Base-by-base conservation (phyloP, 2,888 invertebrate genomes). In the Dolomedes plantarius region DNA sequence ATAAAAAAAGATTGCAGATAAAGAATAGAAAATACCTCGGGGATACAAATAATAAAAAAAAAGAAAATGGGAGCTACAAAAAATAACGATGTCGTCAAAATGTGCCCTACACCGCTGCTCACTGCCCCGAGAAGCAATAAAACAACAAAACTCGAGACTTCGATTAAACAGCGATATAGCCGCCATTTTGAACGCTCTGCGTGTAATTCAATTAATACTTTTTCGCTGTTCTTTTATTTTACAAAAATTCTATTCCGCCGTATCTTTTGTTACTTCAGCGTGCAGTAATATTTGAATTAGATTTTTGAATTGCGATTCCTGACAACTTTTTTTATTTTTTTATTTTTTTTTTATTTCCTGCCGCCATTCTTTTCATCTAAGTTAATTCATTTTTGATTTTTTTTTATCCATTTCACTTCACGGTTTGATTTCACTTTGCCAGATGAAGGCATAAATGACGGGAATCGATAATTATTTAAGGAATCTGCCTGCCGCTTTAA, bases 131-230 rank as follows among this genome's bases (percentile, higher is more conserved):
- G 71, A 77, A 73, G 77, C 73, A 85, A 73, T 85, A 78, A 77
- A 77, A 41, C 82, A 85, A 78, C 77, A 85, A 77, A 85, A 85
- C 72, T 72, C 32, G 50, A 65, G 73, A 65, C 36, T 73, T 85
- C 83, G 77, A 85, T 85, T 85, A 85, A 85, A 85, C 72, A 73
- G 72, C 83, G 77, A 85, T 85, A 85, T 73, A 76, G 36, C 36
- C 73, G 77, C 83, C 77, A 85, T 85, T 85, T 85, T 85, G 77
- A 73, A 85, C 67, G 77, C 71, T 76, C 76, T 56, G 50, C 23
- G 32, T 32, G 67, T 85, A 85, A 85, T 85, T 85, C 83, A 85
- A 85, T 85, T 85, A 85, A 85, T 77, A 71, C 65, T 32, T 67
- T 67, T 67, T 67, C 32, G 67, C n/a, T 79, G 71, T 56, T 28